Conservation (phyloP, 2,888 invertebrate genomes). For the Leucophenga montana region DNA sequence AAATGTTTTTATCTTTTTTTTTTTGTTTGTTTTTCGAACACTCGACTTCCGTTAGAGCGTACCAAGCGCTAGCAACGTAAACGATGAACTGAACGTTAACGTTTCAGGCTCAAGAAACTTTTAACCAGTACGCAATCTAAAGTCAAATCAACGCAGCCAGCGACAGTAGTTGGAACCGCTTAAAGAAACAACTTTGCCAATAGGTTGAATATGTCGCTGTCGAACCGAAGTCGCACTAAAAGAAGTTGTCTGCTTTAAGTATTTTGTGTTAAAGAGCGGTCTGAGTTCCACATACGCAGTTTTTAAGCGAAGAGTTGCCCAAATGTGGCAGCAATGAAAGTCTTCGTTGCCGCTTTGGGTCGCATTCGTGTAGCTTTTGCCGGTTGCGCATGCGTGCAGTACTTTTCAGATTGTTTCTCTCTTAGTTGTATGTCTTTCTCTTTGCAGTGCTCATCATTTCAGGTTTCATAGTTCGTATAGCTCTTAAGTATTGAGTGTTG, state of each 20-base stretch:
- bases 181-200: background rate
- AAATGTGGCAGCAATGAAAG: constrained; percentile 7
- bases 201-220: constrained; percentile 33
- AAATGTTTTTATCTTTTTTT: constrained; percentile 16
- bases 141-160: constrained; percentile 17
- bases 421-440: too few relatives aligned
- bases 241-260: constrained; percentile 49
- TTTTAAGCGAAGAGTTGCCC: constrained; percentile 27
- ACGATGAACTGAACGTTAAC: constrained; percentile 58
- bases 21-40: background rate
- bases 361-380: constrained; percentile 29
- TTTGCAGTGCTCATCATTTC: constrained; percentile 5
- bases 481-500: background rate
- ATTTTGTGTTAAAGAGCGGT: constrained; percentile 43
- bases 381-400: constrained; percentile 46
- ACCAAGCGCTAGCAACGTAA: constrained; percentile 63
- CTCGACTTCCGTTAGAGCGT: constrained; percentile 53
- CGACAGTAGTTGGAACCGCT: constrained; percentile 7
- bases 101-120: constrained; percentile 64
- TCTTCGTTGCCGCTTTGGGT: too few relatives aligned
- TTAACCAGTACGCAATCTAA: constrained; percentile 49
- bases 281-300: constrained; percentile 12
- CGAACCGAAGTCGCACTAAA: constrained; percentile 25
- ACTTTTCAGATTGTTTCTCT: constrained; percentile 37
- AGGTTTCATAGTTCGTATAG: constrained; percentile 27